Conservation (phyloP, 2,888 invertebrate species). For the Eupithecia tripunctaria region DNA sequence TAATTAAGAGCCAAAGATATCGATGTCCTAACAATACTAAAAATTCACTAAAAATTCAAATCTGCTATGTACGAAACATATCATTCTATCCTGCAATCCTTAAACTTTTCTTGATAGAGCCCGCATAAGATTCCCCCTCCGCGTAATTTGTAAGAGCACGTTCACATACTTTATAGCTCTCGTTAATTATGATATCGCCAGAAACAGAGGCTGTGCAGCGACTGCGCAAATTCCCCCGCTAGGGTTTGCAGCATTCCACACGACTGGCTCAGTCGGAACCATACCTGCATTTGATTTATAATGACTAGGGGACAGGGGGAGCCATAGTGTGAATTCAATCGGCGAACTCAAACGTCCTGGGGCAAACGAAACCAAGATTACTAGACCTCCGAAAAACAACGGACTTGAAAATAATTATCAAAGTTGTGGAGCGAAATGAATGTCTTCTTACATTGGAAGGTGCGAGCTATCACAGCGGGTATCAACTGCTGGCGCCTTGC, state of each 20-base stretch:
- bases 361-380: constrained; percentile 57
- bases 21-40: not conserved
- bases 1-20: not conserved
- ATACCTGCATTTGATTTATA: constrained; percentile 83
- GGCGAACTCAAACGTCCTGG: constrained; percentile 66
- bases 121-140: constrained; percentile 12
- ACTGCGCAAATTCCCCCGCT: constrained; percentile 60
- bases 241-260: constrained; percentile 67
- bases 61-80: not conserved
- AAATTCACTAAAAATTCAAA: not conserved
- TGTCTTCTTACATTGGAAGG: constrained; percentile 61
- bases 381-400: constrained; percentile 54
- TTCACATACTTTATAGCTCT: constrained; percentile 37
- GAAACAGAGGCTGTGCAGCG: constrained; percentile 51
- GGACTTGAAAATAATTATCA: constrained; percentile 39
- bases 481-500: constrained; percentile 75
- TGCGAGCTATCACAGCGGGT: constrained; percentile 73
- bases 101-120: constrained; percentile 9
- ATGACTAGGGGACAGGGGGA: constrained; percentile 75
- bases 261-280: constrained; percentile 73
- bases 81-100: not conserved
- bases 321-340: constrained; percentile 78
- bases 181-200: constrained; percentile 56
- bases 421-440: constrained; percentile 34
- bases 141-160: constrained; percentile 4